Percentiles rank a stretch among this genome's conserved stretches.
Conservation (phyloP, 23 tunicate genomes). For the Aplidium turbinatum region DNA sequence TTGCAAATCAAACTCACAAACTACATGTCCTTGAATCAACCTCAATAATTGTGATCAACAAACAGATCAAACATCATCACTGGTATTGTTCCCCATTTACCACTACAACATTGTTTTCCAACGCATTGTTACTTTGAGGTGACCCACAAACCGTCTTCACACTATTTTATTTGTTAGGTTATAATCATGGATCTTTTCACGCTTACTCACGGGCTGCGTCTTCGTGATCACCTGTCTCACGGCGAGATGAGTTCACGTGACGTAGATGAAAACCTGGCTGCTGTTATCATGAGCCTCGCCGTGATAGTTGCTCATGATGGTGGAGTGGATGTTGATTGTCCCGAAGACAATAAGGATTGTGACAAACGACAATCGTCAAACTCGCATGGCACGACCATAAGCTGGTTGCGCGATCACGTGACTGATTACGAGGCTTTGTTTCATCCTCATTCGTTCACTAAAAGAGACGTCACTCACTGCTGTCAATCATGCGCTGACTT, state of each 20-base stretch:
- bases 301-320: conserved; percentile 4
- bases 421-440: conserved; percentile 5
- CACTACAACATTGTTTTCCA: too few relatives aligned
- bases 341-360: too few relatives aligned
- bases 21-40: too few relatives aligned
- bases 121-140: too few relatives aligned
- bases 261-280: conserved; percentile 28
- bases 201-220: conserved; percentile 38
- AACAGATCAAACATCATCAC: too few relatives aligned
- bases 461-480: conserved; percentile 13
- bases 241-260: conserved; percentile 39
- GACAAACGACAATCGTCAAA: too few relatives aligned
- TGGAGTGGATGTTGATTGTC: background rate
- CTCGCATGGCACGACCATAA: too few relatives aligned
- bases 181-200: conserved; percentile 38
- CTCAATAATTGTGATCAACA: too few relatives aligned
- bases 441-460: conserved; percentile 52
- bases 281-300: conserved; percentile 13
- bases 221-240: conserved; percentile 57
- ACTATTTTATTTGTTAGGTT: conserved; percentile 41
- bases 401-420: too few relatives aligned
- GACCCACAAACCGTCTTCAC: too few relatives aligned
- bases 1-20: too few relatives aligned
- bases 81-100: too few relatives aligned
- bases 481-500: conserved; percentile 6